Evolutionary conservation across 2,113 vertebrate species (phyloP).

Genomic region (Haemorhous mexicanus): DNA sequence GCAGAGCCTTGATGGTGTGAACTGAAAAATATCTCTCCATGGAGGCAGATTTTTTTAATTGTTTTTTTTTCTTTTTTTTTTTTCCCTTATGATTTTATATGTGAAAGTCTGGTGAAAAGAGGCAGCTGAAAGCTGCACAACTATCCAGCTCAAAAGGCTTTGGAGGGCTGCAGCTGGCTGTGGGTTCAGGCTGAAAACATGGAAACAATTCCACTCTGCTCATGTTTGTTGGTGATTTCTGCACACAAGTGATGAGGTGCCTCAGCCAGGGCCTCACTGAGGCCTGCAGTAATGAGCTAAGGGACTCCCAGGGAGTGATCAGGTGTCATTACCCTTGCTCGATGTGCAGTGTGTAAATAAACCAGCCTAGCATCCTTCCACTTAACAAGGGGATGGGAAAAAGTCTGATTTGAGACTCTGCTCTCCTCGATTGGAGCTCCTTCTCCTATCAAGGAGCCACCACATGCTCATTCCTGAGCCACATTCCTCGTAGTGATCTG

Average conservation of each 20-base stretch:
- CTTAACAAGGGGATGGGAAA: background rate
- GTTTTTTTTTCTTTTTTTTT: background rate
- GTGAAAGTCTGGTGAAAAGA: background rate
- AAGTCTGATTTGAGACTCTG: background rate
- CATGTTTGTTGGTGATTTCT: background rate
- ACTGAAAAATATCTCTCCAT: background rate
- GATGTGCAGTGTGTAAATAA: background rate
- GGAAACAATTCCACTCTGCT: background rate
- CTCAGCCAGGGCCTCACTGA: background rate
- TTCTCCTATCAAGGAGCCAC: background rate
- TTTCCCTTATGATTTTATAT: background rate
- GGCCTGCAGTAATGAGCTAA: background rate
- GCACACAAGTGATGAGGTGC: rapidly evolving
- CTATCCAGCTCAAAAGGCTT: background rate
- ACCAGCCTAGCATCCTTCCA: background rate
- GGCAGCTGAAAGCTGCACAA: background rate
- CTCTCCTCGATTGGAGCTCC: rapidly evolving
- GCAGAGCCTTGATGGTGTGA: background rate
- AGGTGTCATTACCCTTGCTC: background rate
- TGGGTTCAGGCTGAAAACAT: background rate
- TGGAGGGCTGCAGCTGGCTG: background rate
- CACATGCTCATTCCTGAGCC: rapidly evolving
- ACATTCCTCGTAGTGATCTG: rapidly evolving
- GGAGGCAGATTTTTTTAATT: background rate
- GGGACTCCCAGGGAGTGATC: background rate